Evolutionary conservation across 2,113 vertebrate genomes (phyloP).

Genomic region (Cacatua alba): DNA sequence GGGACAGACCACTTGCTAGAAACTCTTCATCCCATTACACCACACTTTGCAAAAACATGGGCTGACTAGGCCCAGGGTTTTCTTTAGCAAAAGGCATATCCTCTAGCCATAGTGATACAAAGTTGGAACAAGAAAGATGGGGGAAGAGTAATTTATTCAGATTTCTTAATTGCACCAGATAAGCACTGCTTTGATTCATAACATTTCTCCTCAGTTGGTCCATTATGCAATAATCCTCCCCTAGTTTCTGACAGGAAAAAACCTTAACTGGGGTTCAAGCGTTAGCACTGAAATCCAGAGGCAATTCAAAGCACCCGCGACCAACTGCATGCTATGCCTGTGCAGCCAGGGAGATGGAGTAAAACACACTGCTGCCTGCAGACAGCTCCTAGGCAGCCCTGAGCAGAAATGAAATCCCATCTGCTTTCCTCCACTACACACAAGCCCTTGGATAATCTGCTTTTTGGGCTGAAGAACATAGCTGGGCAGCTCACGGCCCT

Average conservation of each 20-base stretch:
- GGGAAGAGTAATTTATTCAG: background rate
- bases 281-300: background rate
- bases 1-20: background rate
- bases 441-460: background rate
- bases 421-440: background rate
- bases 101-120: background rate
- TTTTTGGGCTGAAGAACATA: background rate
- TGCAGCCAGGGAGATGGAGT: rapidly evolving
- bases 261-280: background rate
- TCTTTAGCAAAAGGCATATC: background rate
- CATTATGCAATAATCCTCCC: background rate
- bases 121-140: background rate
- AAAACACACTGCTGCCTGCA: background rate
- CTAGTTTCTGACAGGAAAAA: background rate
- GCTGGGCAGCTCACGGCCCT: background rate
- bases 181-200: conserved; percentile 12
- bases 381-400: background rate
- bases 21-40: background rate
- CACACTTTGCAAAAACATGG: rapidly evolving
- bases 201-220: background rate
- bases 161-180: background rate
- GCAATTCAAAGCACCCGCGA: background rate
- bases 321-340: rapidly evolving
- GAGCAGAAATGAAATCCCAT: background rate
- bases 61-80: background rate